phyloP scores from a whole-genome alignment of 2,113 vertebrate genomes.

The Vombatus ursinus region DNA sequence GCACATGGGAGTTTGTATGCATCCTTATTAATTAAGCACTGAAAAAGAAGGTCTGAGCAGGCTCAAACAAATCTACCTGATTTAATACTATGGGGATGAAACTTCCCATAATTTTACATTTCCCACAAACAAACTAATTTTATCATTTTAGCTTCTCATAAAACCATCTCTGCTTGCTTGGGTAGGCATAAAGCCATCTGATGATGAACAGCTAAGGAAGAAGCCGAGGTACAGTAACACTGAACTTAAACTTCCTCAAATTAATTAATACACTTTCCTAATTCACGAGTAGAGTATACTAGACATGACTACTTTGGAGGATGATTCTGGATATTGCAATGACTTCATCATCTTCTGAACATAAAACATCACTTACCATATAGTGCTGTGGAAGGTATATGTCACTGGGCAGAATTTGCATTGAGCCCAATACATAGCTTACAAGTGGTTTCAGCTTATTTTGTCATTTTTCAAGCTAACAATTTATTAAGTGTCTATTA shows the following conservation, averaged over 20 bases:
- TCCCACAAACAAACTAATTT: constrained; percentile 27
- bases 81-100: neutral
- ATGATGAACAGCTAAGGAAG: neutral
- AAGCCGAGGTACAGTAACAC: neutral
- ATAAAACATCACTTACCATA: neutral
- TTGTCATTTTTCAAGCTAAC: neutral
- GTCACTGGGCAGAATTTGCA: neutral
- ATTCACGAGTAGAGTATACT: neutral
- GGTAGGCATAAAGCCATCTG: neutral
- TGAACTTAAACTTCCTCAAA: neutral
- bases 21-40: neutral
- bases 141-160: neutral
- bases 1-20: neutral
- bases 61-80: neutral
- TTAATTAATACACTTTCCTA: neutral
- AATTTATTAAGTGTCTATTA: neutral
- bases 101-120: neutral
- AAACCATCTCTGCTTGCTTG: neutral
- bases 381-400: neutral
- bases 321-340: neutral
- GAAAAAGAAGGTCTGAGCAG: neutral
- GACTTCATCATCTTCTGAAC: neutral
- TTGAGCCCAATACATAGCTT: neutral
- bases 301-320: neutral
- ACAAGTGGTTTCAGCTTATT: neutral